Evolutionary conservation across 2,888 invertebrate genomes (phyloP).

Genomic region (Alitta virens): DNA sequence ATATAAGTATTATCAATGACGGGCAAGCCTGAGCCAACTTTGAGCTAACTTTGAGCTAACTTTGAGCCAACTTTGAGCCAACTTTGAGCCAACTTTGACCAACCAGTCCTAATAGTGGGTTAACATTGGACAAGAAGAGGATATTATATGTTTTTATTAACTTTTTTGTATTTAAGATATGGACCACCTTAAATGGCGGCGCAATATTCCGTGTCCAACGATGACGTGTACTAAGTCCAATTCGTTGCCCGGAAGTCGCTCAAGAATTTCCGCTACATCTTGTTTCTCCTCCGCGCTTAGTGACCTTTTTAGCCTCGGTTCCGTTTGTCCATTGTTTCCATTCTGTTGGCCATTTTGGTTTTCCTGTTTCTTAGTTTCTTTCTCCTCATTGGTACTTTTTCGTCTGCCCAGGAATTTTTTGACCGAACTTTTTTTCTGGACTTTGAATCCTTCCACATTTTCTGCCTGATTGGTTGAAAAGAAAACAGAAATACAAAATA

Average conservation of each 20-base stretch:
- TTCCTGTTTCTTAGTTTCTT: not conserved
- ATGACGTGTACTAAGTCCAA: constrained; percentile 31
- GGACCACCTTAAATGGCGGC: constrained; percentile 20
- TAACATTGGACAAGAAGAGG: no score
- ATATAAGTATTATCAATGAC: no score
- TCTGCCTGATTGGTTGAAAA: no score
- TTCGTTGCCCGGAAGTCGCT: constrained; percentile 23
- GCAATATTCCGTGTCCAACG: constrained; percentile 31
- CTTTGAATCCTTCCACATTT: not conserved
- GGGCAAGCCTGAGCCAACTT: no score
- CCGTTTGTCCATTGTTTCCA: not conserved
- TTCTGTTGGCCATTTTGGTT: not conserved
- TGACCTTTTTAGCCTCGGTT: no score
- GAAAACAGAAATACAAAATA: no score
- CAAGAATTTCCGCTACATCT: constrained; percentile 10
- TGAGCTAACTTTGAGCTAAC: no score
- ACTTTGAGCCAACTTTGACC: no score
- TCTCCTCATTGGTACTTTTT: not conserved
- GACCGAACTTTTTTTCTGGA: not conserved
- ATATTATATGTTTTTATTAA: no score
- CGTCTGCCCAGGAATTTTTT: not conserved
- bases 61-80: no score
- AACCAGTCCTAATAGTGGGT: no score
- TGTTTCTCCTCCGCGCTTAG: constrained; percentile 8
- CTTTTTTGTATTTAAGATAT: not conserved